A percentile compares a stretch with the other conserved stretches of the same genome.
These are phyloP conservation scores for Tinea semifulvella DNA, from an alignment of 2,888 invertebrate genomes.

Conservation along the genomic window DNA sequence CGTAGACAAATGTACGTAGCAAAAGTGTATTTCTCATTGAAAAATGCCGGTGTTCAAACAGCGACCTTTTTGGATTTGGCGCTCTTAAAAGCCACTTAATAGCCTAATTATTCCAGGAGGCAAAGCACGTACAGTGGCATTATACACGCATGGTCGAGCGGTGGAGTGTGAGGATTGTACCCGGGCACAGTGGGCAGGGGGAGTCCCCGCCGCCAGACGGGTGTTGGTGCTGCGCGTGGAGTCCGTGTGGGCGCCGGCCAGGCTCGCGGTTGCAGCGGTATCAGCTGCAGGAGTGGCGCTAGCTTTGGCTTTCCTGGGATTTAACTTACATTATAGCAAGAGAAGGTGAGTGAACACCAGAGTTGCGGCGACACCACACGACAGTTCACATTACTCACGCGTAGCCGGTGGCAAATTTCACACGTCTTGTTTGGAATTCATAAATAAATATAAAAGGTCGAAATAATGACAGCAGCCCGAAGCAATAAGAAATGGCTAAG, in stretches of 20 bases:
- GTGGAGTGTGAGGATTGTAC: slow-evolving; percentile 74
- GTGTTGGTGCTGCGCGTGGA: slow-evolving; percentile 79
- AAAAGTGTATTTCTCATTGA: too few relatives aligned
- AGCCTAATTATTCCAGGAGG: slow-evolving; percentile 70
- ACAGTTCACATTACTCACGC: too few relatives aligned
- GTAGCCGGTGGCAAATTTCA: too few relatives aligned
- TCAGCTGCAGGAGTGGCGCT: slow-evolving; percentile 79
- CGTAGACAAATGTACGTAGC: too few relatives aligned
- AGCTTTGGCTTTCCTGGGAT: slow-evolving; percentile 79
- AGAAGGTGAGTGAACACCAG: slow-evolving; percentile 78
- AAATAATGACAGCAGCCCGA: too few relatives aligned
- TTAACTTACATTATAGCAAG: slow-evolving; percentile 84
- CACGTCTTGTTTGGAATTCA: too few relatives aligned
- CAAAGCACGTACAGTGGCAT: slow-evolving; percentile 75
- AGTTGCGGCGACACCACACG: too few relatives aligned
- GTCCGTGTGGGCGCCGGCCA: slow-evolving; percentile 79
- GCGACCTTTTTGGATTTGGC: too few relatives aligned
- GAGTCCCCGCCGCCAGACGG: slow-evolving; percentile 81
- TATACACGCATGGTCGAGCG: slow-evolving; percentile 70
- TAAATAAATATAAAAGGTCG: too few relatives aligned
- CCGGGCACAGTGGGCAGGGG: slow-evolving; percentile 76
- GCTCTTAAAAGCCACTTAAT: too few relatives aligned
- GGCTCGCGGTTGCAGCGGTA: slow-evolving; percentile 75
- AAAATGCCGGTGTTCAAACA: too few relatives aligned
- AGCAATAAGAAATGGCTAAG: too few relatives aligned